Base-by-base conservation (phyloP, 1,140 invertebrate genomes). In the Steinernema feltiae region DNA sequence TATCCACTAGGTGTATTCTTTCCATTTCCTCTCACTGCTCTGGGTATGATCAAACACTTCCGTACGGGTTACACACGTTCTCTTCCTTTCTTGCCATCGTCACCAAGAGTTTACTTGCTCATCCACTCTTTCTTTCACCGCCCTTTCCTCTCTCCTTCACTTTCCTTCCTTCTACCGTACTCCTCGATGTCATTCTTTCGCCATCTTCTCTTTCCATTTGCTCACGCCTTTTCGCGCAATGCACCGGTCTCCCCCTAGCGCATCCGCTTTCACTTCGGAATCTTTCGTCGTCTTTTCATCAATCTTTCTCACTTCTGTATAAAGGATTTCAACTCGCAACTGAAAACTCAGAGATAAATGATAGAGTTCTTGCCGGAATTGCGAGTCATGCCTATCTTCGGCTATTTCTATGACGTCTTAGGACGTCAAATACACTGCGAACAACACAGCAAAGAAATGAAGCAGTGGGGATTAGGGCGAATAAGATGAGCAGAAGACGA, bases 81-180 rank as follows among this genome's bases (percentile, higher is more conserved):
- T 63, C 53, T 12, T 63, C 53, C 24, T 63, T 27, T 63, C 53
- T 63, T 63, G 53, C 53, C 53, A 63, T 63, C 53, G 53, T 63
- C 53, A 7, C 24, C 53, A 63, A 21, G 35, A 41, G 35, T 18
- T 7, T 7, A 41, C 35, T 18, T 18, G 35, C 7, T 15, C 24
- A 63, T 63, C 24, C 24, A 63, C n/a, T n/a, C n/a, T 63, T 12
- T 63, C 24, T 7, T 21, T 63, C 53, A 63, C 53, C 3, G 53
- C 15, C 24, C 53, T 17, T 21, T 27, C 3, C 24, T 21, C 53
- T 63, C 53, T 41, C 18, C 35, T 41, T 41, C 35, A 41, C 35
- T 41, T 41, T 41, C 18, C 35, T 18, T 41, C 35, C 18, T 41
- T 18, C 35, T 41, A n/a, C n/a, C n/a, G n/a, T n/a, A n/a, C 35